Conservation (phyloP, 1,140 invertebrate genomes). For the Protaetia brevitarsis region DNA sequence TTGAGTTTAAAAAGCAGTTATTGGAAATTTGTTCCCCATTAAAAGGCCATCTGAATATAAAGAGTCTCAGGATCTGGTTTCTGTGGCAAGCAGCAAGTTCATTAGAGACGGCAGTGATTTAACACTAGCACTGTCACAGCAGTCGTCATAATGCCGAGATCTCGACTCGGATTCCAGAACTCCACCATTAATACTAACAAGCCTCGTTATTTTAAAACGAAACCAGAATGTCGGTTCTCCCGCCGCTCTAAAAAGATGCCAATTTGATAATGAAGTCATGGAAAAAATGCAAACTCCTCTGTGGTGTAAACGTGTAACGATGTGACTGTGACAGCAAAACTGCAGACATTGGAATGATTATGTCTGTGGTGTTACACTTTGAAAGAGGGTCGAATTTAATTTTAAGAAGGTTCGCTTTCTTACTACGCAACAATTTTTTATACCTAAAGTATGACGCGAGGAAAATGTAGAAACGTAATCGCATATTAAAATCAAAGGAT, state of each 20-base stretch:
- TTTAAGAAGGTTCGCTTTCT: too few species aligned
- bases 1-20: constrained; percentile 17
- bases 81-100: constrained; percentile 22
- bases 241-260: constrained; percentile 19
- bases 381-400: too few species aligned
- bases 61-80: constrained; percentile 21
- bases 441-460: too few species aligned
- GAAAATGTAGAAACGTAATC: too few species aligned
- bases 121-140: constrained; percentile 19
- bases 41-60: constrained; percentile 17
- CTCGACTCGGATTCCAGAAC: constrained; percentile 31
- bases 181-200: constrained; percentile 34
- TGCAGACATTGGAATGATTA: constrained; percentile 1
- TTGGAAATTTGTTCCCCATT: constrained; percentile 12
- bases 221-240: constrained; percentile 24
- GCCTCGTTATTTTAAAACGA: constrained; percentile 35
- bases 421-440: too few species aligned
- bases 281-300: constrained; percentile 11
- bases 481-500: too few species aligned
- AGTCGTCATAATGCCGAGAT: constrained; percentile 19
- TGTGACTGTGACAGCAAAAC: constrained; percentile 6
- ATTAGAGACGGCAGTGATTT: constrained; percentile 20
- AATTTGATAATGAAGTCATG: constrained; percentile 22
- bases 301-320: neutral
- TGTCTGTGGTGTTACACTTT: neutral